Evolutionary conservation across 1,140 invertebrate genomes (phyloP), one percentile per base, ranked within the genome.

Genomic region (Rhynchophorus ferrugineus): DNA sequence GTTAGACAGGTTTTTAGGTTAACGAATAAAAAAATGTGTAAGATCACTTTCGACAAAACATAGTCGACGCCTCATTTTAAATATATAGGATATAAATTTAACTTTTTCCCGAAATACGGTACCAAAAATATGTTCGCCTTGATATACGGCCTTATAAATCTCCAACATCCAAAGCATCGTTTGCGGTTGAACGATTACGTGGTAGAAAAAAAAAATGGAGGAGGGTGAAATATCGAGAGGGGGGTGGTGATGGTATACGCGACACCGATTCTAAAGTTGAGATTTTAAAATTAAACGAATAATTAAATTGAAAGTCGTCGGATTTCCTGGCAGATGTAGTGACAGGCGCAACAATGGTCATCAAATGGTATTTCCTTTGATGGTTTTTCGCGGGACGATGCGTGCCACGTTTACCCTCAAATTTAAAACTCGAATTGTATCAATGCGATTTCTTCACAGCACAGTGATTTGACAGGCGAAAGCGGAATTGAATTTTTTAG

Each of bases 241-340:
- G 24, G 24, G 24, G 24, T 29, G 24, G 5, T 11, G 24, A 29
- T 38, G 3, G 13, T 14, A 38, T 38, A 38, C 37, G 7, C 5
- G 5, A 19, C 37, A 38, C 13, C 13, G 5, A 34, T 38, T 19
- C 13, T 14, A 38, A 19, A 14, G 13, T 19, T 6, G 13, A 14
- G 13, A 38, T 13, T 38, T 38, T 38, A 38, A 38, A 14, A 38
- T 38, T 38, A 6, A 6, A 13, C n/a, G 5, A 19, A 38, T 14
- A 38, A 38, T 62, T 65, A 63, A 65, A 65, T 65, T 64, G 62
- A 61, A 59, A 57, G 56, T 58, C 57, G 61, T 62, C 61, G 60
- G 61, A 65, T 63, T 61, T 65, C 58, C 61, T 56, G 61, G 60
- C 63, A 61, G 58, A 65, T 61, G 61, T 61, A 59, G 49, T 54